A percentile compares a stretch with the other conserved stretches of the same genome.
Conservation (phyloP, 2,113 vertebrate species). For the Eleginops maclovinus region DNA sequence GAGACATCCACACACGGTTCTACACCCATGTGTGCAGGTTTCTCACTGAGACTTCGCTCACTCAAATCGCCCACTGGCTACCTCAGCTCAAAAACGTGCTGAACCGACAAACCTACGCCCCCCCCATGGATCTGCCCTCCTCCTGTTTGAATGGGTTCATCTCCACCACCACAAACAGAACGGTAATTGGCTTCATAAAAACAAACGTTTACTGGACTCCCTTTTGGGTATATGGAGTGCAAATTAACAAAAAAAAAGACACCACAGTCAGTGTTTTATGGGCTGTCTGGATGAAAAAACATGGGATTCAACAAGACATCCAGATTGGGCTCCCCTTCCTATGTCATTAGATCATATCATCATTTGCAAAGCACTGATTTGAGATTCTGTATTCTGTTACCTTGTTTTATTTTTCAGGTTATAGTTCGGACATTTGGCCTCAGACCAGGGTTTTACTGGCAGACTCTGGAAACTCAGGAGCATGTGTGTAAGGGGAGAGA, state of each 20-base stretch:
- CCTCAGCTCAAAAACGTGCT: slow-evolving; percentile 65
- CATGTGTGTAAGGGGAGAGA: slow-evolving; percentile 69
- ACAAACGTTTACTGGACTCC: too few species aligned
- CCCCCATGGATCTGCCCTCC: slow-evolving; percentile 67
- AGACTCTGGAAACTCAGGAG: slow-evolving; percentile 81
- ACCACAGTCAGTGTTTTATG: too few species aligned
- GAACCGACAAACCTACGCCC: slow-evolving; percentile 49
- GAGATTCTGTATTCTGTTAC: slow-evolving; percentile 18
- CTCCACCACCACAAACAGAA: slow-evolving; percentile 69
- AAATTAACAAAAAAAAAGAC: too few species aligned
- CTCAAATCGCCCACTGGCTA: slow-evolving; percentile 72
- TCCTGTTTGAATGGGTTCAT: slow-evolving; percentile 69
- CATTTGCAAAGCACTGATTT: not conserved
- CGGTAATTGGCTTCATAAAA: slow-evolving; percentile 55
- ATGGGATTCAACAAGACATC: too few species aligned
- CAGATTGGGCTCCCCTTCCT: too few species aligned
- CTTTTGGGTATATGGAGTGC: too few species aligned
- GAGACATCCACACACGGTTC: slow-evolving; percentile 60
- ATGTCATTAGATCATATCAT: not conserved
- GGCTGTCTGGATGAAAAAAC: too few species aligned
- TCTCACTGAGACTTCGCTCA: slow-evolving; percentile 70
- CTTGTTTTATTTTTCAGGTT: slow-evolving; percentile 70
- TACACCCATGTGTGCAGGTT: slow-evolving; percentile 70
- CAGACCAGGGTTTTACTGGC: slow-evolving; percentile 84
- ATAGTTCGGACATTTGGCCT: slow-evolving; percentile 73